Evolutionary conservation across 2,113 vertebrate species (phyloP).

Genomic region (Tiliqua scincoides): DNA sequence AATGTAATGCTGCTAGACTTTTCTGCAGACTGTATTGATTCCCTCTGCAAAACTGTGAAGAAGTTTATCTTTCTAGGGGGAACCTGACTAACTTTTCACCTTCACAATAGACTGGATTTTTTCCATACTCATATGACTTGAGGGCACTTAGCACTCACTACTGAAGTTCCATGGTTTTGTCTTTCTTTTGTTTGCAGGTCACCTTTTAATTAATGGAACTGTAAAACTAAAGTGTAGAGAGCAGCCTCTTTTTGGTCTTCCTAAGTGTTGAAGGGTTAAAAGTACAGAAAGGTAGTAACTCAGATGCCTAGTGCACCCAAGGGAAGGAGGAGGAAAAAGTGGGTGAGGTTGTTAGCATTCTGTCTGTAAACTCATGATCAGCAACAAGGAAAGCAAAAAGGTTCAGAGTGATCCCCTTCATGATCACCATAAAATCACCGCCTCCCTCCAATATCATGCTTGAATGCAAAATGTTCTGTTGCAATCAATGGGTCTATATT

Average conservation of each 20-base stretch:
- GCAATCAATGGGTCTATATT: background rate
- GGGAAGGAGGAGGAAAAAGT: constrained; percentile 54
- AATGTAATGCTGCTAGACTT: background rate
- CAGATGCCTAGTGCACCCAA: constrained; percentile 41
- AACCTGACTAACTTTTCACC: background rate
- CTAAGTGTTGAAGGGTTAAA: constrained; percentile 60
- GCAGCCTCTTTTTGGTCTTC: constrained; percentile 64
- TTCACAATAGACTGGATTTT: background rate
- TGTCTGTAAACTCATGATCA: constrained; percentile 23
- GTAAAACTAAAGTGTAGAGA: constrained; percentile 72
- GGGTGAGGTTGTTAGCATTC: constrained; percentile 43
- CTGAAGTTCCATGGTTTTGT: constrained; percentile 72
- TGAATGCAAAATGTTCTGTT: background rate
- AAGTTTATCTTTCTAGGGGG: background rate
- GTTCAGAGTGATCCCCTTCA: constrained; percentile 42
- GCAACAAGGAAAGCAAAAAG: constrained; percentile 26
- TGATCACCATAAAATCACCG: constrained; percentile 20
- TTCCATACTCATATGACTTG: constrained; percentile 55
- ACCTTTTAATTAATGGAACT: constrained; percentile 73
- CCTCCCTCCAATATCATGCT: constrained; percentile 12
- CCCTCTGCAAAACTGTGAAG: background rate
- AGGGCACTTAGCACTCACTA: constrained; percentile 63
- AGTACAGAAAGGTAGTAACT: constrained; percentile 49
- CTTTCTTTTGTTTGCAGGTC: constrained; percentile 71
- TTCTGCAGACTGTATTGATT: background rate